Conservation (phyloP, 2,888 invertebrate species). For the Automeris io region DNA sequence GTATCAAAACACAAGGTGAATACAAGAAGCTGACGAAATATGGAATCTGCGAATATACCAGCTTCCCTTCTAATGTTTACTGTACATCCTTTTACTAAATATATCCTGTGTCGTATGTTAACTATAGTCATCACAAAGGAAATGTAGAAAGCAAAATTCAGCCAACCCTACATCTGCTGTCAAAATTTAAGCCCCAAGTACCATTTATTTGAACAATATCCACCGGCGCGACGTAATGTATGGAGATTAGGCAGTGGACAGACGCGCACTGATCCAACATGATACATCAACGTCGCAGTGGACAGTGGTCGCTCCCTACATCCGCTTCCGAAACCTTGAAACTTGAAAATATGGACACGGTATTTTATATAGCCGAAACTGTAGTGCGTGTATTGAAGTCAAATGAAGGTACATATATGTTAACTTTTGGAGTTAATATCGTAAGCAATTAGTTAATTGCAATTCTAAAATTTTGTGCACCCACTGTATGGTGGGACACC, state of each 20-base stretch:
- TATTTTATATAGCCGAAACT: background rate
- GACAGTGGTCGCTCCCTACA: slow-evolving; percentile 65
- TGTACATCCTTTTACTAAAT: too few relatives aligned
- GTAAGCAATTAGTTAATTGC: background rate
- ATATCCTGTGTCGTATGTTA: too few relatives aligned
- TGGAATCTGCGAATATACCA: too few relatives aligned
- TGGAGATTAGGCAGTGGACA: slow-evolving; percentile 75
- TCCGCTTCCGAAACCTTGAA: slow-evolving; percentile 14
- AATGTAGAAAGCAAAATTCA: slow-evolving; percentile 1
- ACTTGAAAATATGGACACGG: slow-evolving; percentile 23
- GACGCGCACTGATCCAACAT: slow-evolving; percentile 73
- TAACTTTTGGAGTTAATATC: too few relatives aligned
- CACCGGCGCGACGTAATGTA: slow-evolving; percentile 73
- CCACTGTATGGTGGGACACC: background rate
- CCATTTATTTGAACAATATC: slow-evolving; percentile 73
- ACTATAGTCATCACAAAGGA: background rate
- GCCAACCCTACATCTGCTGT: slow-evolving; percentile 32
- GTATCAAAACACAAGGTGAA: too few relatives aligned
- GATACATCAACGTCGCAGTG: slow-evolving; percentile 74
- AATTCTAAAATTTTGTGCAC: background rate
- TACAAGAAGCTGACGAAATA: too few relatives aligned
- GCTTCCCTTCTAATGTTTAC: too few relatives aligned
- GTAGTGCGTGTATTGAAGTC: background rate
- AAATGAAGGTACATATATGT: too few relatives aligned
- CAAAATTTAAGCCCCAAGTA: slow-evolving; percentile 66